Evolutionary conservation across 2,888 invertebrate genomes (phyloP).

Genomic region (Cataglyphis rosenhaueri): DNA sequence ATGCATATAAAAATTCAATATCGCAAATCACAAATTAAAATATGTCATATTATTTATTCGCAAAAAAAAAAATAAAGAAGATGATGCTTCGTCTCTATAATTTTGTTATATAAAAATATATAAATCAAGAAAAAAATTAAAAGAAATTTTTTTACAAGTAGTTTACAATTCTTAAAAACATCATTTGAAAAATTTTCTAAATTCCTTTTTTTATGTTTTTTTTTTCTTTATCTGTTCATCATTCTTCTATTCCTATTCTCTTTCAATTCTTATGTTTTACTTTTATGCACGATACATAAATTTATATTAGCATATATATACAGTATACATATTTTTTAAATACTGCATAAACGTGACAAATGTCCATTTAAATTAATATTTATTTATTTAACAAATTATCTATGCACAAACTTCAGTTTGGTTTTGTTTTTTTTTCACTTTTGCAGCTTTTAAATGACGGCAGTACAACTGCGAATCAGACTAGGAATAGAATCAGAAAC

Average conservation of each 20-base stretch:
- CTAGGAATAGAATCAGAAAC: slow-evolving; percentile 2
- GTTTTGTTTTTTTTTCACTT: not conserved
- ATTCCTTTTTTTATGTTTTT: not conserved
- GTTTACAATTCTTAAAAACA: not conserved
- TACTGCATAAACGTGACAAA: slow-evolving; percentile 3
- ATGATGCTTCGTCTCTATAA: not conserved
- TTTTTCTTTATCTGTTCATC: not conserved
- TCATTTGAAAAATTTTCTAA: slow-evolving; percentile 6
- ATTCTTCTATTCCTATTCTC: not conserved
- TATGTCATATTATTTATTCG: not conserved
- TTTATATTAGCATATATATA: slow-evolving; percentile 26
- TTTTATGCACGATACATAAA: slow-evolving; percentile 22
- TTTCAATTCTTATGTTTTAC: slow-evolving; percentile 18
- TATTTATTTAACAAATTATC: slow-evolving; percentile 20
- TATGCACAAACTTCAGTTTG: not conserved
- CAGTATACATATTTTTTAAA: not conserved
- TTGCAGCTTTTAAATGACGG: slow-evolving; percentile 9
- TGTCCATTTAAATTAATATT: slow-evolving; percentile 26
- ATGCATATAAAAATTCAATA: not conserved
- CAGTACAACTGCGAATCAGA: slow-evolving; percentile 20
- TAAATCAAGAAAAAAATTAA: not conserved
- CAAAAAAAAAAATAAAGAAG: not conserved
- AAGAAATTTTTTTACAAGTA: not conserved
- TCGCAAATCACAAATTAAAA: not conserved
- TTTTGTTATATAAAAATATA: slow-evolving; percentile 8